These are phyloP conservation scores for Pantherophis vulpinus DNA, from an alignment of 2,797 vertebrate genomes.

Conservation along the genomic window DNA sequence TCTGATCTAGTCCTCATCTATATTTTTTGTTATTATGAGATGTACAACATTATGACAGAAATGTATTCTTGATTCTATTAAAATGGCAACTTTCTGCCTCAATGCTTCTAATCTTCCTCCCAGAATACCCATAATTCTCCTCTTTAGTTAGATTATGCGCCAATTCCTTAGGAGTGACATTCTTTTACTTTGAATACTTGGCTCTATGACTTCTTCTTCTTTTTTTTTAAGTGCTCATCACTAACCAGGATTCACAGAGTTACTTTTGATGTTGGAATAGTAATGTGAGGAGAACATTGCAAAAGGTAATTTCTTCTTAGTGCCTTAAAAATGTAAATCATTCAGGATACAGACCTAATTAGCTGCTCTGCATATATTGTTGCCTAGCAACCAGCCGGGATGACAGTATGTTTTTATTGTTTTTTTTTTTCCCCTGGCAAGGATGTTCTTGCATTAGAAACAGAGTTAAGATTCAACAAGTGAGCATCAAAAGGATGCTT, in stretches of 20 bases:
- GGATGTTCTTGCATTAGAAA: not conserved
- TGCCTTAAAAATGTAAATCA: not conserved
- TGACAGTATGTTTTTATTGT: not conserved
- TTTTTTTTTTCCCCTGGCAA: not conserved
- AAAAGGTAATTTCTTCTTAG: not conserved
- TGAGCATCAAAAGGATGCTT: not conserved
- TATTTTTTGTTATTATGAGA: slow-evolving; percentile 47
- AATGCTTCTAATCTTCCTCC: not conserved
- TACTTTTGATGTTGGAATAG: not conserved
- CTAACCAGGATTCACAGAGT: not conserved
- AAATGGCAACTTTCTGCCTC: not conserved
- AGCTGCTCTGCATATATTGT: not conserved
- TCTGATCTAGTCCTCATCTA: slow-evolving; percentile 41
- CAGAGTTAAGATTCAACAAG: not conserved
- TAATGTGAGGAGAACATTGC: not conserved
- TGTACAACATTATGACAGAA: not conserved
- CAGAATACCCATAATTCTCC: too few species aligned
- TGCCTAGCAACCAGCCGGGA: not conserved
- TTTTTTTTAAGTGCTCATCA: not conserved
- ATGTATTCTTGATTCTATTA: not conserved
- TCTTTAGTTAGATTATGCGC: not conserved
- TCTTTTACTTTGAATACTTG: not conserved
- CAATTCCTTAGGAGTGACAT: not conserved
- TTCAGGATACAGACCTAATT: not conserved
- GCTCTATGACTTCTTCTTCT: not conserved